Evolutionary conservation across 2,797 vertebrate species (phyloP), one percentile per base, ranked within the genome.

Genomic region (Characodon lateralis): DNA sequence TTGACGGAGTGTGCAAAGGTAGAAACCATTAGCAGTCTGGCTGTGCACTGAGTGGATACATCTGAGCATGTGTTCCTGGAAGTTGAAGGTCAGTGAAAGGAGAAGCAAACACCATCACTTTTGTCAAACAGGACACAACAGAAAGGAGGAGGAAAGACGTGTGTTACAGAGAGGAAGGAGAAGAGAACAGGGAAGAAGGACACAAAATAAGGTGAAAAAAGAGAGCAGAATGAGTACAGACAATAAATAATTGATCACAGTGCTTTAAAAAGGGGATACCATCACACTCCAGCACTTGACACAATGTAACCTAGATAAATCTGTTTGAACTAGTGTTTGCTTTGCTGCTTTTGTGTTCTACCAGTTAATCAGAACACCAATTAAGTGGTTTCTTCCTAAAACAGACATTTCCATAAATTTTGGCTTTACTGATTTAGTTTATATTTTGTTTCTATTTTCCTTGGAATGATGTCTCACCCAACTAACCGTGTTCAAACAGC

Each of bases 21-120:
- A 89, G 63, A 81, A 87, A 77, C 87, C 90, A 93, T 93, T 91
- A 93, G 89, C 82, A 93, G 86, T 89, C 91, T 74, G 51, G 43
- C 76, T 69, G 78, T 83, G 87, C 69, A 63, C 77, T 0, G 48
- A 66, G 63, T 82, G 77, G 84, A 82, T 80, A 61, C 72, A 53
- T 90, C 53, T 80, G 79, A 61, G 84, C 72, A 79, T 61, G 66
- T n/a, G 1, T 78, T 77, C 48, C 72, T n/a, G 71, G 66, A 87
- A 93, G 89, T 91, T 93, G 91, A 94, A 93, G 91, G 92, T 93
- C 91, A 89, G 88, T 85, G 77, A 85, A 89, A 90, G 86, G 91
- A 91, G 82, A 94, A 74, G 88, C 86, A 87, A 91, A 88, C 88
- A 84, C 83, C 85, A 88, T 92, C 89, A 73, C 86, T 85, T 88